Conservation (phyloP, 2,113 vertebrate species). For the Pelecanoides urinatrix region DNA sequence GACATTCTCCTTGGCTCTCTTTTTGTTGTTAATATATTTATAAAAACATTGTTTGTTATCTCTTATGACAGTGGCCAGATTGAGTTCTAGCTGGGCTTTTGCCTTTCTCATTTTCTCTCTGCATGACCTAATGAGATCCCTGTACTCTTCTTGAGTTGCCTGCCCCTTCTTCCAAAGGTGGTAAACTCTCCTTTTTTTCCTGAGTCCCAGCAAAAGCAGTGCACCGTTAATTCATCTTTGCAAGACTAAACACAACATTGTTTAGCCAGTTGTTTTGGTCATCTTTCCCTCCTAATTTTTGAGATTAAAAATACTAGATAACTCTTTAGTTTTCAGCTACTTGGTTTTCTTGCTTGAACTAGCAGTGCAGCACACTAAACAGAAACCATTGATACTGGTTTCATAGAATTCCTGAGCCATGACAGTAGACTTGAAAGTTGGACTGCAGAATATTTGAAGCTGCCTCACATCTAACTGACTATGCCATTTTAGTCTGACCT, state of each 20-base stretch:
- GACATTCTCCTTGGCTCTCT: no score
- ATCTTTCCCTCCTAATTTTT: background rate
- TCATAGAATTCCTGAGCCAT: background rate
- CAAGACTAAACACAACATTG: background rate
- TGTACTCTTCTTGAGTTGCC: no score
- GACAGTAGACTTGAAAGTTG: background rate
- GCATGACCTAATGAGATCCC: no score
- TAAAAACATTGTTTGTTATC: no score
- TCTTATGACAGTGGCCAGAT: no score
- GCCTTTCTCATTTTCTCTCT: no score
- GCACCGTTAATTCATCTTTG: background rate
- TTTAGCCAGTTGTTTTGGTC: background rate
- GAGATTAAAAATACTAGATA: background rate
- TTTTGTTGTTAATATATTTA: no score
- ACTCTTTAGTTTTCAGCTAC: background rate
- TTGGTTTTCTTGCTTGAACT: background rate
- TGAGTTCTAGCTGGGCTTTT: no score
- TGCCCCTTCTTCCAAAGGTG: no score
- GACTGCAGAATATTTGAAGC: background rate
- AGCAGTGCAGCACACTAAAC: background rate
- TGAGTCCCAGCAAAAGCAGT: background rate
- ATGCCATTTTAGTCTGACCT: background rate
- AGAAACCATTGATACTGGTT: background rate
- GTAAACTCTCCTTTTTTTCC: no score
- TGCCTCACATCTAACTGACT: background rate